Evolutionary conservation across 2,888 invertebrate genomes (phyloP), one percentile per base, ranked within the genome.

Genomic region (Rhyacophila evoluta): DNA sequence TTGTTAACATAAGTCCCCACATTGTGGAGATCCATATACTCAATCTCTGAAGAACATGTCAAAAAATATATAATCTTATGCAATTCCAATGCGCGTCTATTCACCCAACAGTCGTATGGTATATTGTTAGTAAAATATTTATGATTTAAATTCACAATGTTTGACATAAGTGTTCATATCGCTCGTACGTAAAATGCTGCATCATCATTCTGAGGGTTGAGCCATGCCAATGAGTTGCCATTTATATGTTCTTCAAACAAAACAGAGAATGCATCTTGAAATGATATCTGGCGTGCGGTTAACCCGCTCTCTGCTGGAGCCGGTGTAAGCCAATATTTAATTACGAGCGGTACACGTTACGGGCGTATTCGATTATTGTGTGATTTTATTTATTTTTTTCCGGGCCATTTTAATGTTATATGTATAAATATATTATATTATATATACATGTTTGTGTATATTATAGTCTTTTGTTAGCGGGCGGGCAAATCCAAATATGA

Each of bases 311-410:
- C 25, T 19, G 19, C 25, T 19, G 19, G 55, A 55, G 15, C 19
- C 10, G 69, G 12, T 33, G 69, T 69, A 29, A 71, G 71, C 36
- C 71, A 70, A 70, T 75, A 75, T 75, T 75, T 75, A 75, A 75
- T 75, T 70, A 70, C 39, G 69, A 55, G 12, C 37, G 75, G 19
- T 70, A 75, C 70, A 70, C 33, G 69, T 36, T 70, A 75, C 37
- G 75, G 75, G 75, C 75, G 75, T 29, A 70, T 37, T 39, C 28
- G 69, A 70, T 75, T 55, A 55, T 68, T 33, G 67, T 33, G 15
- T 68, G 69, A 74, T 74, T 74, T 74, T 72, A 41, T 74, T 75
- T 69, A 69, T 28, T 69, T 69, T 33, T 29, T 69, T 28, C 69
- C 12, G 28, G 12, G 19, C 29, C 69, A 69, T 69, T 29, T 12